Base-by-base conservation (phyloP, 1,140 invertebrate species). In the fruit fly (Drosophila melanogaster) region DNA sequence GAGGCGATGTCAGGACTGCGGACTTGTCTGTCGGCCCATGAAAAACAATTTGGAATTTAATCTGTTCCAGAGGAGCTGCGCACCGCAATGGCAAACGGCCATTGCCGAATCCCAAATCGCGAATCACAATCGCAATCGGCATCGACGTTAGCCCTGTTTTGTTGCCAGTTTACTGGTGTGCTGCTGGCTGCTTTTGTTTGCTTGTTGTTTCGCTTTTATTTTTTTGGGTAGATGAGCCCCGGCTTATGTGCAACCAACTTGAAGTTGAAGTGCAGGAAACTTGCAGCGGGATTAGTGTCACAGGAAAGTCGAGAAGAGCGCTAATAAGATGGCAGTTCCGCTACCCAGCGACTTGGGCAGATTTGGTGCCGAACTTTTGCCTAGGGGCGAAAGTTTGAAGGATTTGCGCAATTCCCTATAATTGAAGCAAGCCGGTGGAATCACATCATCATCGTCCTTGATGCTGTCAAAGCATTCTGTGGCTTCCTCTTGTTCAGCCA, bases 351-450 rank as follows among this genome's bases (percentile, higher is more conserved):
- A 60, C 38, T 70, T 69, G 51, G 24, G 24, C n/a, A 26, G 47
- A 33, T 50, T 50, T 50, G 47, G n/a, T 44, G 54, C 33, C 67
- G 46, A 76, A 76, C 73, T 53, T 58, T 78, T 76, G 35, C 65
- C 51, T 47, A 51, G 77, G 65, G 77, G 65, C 53, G 60, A 80
- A 85, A 86, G 55, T 87, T 81, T 77, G 62, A 77, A 70, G 81
- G 83, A 78, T 86, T 87, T 87, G 70, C 60, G 83, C 83, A 81
- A 78, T 87, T 86, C 76, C 57, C 74, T 79, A 86, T 81, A 87
- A 81, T 87, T 86, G 83, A 81, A 75, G 64, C 46, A 15, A 17
- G 47, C 47, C 47, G 54, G 26, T 12, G 47, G 50, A 41, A 65
- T 65, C 46, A 49, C 57, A 62, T 62, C 57, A 50, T 49, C 56